Conservation (phyloP, 2,797 vertebrate species). For the Phataginus tetradactyla region DNA sequence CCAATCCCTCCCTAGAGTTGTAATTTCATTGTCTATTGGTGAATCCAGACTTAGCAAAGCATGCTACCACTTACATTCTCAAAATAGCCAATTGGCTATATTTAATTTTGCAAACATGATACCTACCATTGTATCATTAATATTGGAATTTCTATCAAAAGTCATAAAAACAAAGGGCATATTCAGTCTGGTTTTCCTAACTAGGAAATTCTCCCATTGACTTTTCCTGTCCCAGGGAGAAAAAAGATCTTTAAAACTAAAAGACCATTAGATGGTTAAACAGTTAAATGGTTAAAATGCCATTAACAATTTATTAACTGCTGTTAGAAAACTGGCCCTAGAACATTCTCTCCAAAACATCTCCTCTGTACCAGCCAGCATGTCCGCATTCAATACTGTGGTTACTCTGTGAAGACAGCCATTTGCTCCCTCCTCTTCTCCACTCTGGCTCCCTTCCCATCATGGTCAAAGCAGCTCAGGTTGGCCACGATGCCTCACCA, state of each 20-base stretch:
- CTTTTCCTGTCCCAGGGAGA: background rate
- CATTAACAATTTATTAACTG: background rate
- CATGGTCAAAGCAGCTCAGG: background rate
- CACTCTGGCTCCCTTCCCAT: background rate
- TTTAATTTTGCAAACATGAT: conserved; percentile 12
- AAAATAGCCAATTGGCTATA: background rate
- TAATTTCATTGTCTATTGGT: background rate
- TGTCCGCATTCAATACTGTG: background rate
- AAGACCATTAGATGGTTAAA: background rate
- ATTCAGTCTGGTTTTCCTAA: background rate
- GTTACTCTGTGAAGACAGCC: too few relatives aligned
- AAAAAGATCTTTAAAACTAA: background rate
- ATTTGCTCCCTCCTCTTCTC: background rate
- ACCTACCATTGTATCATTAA: background rate
- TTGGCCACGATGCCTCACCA: rapidly evolving
- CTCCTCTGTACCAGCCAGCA: background rate
- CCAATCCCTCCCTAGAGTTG: background rate
- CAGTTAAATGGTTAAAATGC: background rate
- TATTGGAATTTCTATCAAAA: background rate
- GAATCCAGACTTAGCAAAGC: background rate
- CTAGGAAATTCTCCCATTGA: background rate
- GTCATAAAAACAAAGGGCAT: background rate
- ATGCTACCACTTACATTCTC: background rate
- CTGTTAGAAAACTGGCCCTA: background rate
- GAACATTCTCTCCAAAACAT: background rate